Evolutionary conservation across 2,888 invertebrate genomes (phyloP).

Genomic region (Campoplex capitator): DNA sequence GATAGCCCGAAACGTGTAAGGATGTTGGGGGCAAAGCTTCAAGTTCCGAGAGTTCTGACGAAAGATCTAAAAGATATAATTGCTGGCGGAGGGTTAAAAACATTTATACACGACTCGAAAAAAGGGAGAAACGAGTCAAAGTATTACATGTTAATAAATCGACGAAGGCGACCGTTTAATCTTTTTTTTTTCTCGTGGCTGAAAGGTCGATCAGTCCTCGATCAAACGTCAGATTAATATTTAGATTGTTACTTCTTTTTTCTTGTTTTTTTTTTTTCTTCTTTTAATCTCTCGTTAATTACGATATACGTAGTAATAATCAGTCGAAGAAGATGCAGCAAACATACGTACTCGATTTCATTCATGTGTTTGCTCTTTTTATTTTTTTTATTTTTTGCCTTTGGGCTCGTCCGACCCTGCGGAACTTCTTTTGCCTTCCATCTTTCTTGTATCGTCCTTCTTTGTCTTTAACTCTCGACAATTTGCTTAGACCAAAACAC

Average conservation of each 20-base stretch:
- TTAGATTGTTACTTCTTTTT: not conserved
- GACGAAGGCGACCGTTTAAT: constrained; percentile 16
- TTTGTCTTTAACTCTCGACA: not conserved
- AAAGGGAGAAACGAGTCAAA: constrained; percentile 10
- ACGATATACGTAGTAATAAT: constrained; percentile 57
- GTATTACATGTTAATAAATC: constrained; percentile 15
- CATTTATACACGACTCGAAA: constrained; percentile 44
- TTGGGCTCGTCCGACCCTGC: constrained; percentile 13
- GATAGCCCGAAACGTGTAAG: not conserved
- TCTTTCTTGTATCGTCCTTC: not conserved
- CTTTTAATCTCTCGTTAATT: constrained; percentile 36
- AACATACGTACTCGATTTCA: constrained; percentile 53
- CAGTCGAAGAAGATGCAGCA: constrained; percentile 59
- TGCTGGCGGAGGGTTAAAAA: constrained; percentile 18
- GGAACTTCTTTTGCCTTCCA: not conserved
- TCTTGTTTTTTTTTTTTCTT: constrained; percentile 14
- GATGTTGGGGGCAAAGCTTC: not conserved
- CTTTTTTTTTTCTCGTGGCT: constrained; percentile 32
- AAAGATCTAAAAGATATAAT: not conserved
- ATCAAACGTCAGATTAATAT: constrained; percentile 28
- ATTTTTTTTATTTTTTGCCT: constrained; percentile 10
- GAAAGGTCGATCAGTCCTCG: constrained; percentile 26
- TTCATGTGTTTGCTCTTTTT: not conserved
- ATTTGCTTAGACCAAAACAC: constrained; percentile 9
- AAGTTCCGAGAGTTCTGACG: not conserved